These are phyloP conservation scores for Ellobium chinense DNA, from an alignment of 2,888 invertebrate species.

Conservation along the genomic window DNA sequence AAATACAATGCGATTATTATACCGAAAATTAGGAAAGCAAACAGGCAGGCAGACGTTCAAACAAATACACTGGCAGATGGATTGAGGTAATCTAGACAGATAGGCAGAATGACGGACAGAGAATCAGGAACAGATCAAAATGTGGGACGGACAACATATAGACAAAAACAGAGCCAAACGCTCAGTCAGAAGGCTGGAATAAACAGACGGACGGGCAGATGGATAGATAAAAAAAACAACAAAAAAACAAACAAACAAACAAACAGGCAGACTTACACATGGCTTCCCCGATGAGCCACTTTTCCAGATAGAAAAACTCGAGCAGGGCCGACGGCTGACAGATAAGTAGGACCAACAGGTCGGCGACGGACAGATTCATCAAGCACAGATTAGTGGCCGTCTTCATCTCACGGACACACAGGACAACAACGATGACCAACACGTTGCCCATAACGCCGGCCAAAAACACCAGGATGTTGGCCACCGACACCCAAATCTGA, in stretches of 20 bases:
- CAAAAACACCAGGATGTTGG: slow-evolving; percentile 84
- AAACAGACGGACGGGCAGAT: too few relatives aligned
- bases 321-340: slow-evolving; percentile 96
- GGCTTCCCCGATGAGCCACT: slow-evolving; percentile 94
- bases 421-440: slow-evolving; percentile 95
- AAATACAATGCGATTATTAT: too few relatives aligned
- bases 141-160: too few relatives aligned
- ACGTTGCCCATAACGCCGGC: slow-evolving; percentile 94
- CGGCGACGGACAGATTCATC: slow-evolving; percentile 95
- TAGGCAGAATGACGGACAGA: too few relatives aligned
- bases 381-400: slow-evolving; percentile 97
- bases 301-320: slow-evolving; percentile 94
- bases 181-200: not conserved
- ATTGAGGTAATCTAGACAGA: too few relatives aligned
- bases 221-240: not conserved
- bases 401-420: slow-evolving; percentile 94
- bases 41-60: too few relatives aligned
- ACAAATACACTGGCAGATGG: too few relatives aligned
- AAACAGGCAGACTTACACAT: slow-evolving; percentile 88
- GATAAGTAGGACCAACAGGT: slow-evolving; percentile 92
- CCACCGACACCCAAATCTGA: slow-evolving; percentile 43
- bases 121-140: not conserved
- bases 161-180: slow-evolving; percentile 8
- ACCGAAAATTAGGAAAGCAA: too few relatives aligned
- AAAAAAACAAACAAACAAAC: not conserved